Percentiles rank a stretch among this genome's conserved stretches.
These are phyloP conservation scores for Mesembrinibis cayennensis DNA, from an alignment of 2,113 vertebrate genomes.

Conservation along the genomic window DNA sequence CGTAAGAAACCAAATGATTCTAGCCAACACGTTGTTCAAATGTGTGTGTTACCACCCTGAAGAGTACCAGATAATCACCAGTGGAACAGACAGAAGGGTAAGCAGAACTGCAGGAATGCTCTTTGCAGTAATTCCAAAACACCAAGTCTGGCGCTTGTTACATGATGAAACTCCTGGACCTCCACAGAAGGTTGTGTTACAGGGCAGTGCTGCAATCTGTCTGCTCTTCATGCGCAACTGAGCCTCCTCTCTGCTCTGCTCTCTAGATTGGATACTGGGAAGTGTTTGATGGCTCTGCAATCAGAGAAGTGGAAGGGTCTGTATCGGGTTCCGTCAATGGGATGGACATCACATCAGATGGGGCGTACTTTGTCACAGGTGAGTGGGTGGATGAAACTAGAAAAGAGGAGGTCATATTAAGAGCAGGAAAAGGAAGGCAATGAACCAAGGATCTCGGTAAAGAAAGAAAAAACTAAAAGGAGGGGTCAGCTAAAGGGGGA, in stretches of 20 bases:
- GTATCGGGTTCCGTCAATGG: slow-evolving; percentile 82
- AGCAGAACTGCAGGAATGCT: neutral
- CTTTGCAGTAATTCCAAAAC: neutral
- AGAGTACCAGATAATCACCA: slow-evolving; percentile 87
- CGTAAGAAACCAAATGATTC: slow-evolving; percentile 83
- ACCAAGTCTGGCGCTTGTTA: neutral
- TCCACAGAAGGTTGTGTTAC: neutral
- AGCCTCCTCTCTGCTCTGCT: neutral
- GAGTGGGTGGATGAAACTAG: neutral
- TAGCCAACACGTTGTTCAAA: slow-evolving; percentile 82
- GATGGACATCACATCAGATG: slow-evolving; percentile 83
- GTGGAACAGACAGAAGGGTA: slow-evolving; percentile 89
- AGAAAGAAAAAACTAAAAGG: neutral
- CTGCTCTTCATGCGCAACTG: neutral
- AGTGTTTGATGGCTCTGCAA: slow-evolving; percentile 78
- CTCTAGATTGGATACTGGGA: slow-evolving; percentile 89
- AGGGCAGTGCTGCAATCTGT: neutral
- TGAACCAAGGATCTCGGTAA: neutral
- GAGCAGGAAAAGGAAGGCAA: neutral
- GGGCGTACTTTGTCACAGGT: slow-evolving; percentile 85
- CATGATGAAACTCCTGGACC: neutral
- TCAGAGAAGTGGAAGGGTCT: slow-evolving; percentile 84
- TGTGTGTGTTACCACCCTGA: slow-evolving; percentile 89
- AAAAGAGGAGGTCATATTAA: neutral
- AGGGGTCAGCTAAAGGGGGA: neutral